A percentile compares a stretch with the other conserved stretches of the same genome.
These are phyloP conservation scores for Leptinotarsa rubiginosa DNA, from an alignment of 2,888 invertebrate species.

Conservation along the genomic window DNA sequence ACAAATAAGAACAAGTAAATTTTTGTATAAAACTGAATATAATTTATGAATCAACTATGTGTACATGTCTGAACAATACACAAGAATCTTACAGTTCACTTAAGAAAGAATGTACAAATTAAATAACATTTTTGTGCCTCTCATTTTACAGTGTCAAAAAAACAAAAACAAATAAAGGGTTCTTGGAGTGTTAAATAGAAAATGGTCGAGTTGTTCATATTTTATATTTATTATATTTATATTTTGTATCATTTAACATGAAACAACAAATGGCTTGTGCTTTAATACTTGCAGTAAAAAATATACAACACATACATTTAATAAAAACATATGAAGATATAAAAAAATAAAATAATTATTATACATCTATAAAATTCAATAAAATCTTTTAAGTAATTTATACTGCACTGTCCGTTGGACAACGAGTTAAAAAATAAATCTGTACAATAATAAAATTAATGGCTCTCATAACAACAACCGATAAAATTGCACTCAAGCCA, in stretches of 20 bases:
- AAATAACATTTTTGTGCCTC: constrained; percentile 55
- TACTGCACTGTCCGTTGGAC: constrained; percentile 56
- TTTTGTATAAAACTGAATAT: constrained; percentile 63
- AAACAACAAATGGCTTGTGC: constrained; percentile 66
- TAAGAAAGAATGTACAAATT: constrained; percentile 63
- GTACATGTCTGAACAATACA: constrained; percentile 71
- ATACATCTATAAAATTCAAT: constrained; percentile 59
- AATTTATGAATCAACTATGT: constrained; percentile 63
- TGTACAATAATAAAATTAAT: constrained; percentile 60
- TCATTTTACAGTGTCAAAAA: constrained; percentile 53
- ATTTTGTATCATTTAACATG: constrained; percentile 63
- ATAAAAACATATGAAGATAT: constrained; percentile 60
- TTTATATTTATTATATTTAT: constrained; percentile 61
- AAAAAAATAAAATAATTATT: constrained; percentile 65
- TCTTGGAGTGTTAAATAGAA: constrained; percentile 38
- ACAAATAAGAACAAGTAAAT: constrained; percentile 15
- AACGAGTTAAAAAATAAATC: constrained; percentile 57
- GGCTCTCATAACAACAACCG: constrained; percentile 64
- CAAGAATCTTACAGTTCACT: constrained; percentile 64
- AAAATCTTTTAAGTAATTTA: constrained; percentile 64
- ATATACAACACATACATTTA: constrained; percentile 56
- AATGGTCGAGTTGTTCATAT: constrained; percentile 51
- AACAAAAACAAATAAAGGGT: constrained; percentile 44
- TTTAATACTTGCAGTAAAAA: constrained; percentile 59
- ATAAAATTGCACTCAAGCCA: constrained; percentile 67